phyloP scores from a whole-genome alignment of 2,797 vertebrate species.

The Dallia pectoralis region DNA sequence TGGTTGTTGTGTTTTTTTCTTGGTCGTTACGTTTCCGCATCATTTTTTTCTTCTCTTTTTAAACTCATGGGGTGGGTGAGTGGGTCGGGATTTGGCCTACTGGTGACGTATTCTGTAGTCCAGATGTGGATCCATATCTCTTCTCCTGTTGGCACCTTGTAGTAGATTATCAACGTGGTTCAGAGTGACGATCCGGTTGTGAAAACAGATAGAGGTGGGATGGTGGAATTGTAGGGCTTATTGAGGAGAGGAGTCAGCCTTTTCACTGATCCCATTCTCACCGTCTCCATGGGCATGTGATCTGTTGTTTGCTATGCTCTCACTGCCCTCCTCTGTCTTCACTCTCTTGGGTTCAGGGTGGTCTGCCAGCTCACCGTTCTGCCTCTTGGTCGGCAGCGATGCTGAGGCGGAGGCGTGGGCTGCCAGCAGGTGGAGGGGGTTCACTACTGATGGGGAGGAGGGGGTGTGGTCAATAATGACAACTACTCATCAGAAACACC shows the following conservation, averaged over 20 bases:
- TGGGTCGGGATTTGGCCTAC: not conserved
- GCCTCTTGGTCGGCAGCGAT: constrained; percentile 92
- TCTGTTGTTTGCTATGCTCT: constrained; percentile 58
- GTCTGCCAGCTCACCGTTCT: constrained; percentile 82
- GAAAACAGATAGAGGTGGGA: constrained; percentile 29
- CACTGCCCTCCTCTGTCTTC: constrained; percentile 76
- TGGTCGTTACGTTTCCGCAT: constrained; percentile 58
- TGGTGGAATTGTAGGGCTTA: constrained; percentile 36
- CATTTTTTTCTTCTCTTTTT: constrained; percentile 30
- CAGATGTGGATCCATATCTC: constrained; percentile 67
- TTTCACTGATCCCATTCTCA: constrained; percentile 73
- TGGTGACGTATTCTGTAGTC: constrained; percentile 70
- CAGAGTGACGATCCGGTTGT: constrained; percentile 28
- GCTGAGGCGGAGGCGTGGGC: constrained; percentile 94
- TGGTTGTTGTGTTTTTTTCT: constrained; percentile 33
- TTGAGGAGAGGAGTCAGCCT: constrained; percentile 59
- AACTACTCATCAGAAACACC: too few relatives aligned
- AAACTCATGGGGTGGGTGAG: constrained; percentile 60
- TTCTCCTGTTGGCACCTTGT: constrained; percentile 90
- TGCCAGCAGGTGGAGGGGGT: constrained; percentile 91
- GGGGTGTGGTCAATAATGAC: not conserved
- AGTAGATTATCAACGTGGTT: constrained; percentile 62
- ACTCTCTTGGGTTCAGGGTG: constrained; percentile 86
- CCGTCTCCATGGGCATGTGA: constrained; percentile 61
- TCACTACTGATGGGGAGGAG: constrained; percentile 76